Evolutionary conservation across 2,113 vertebrate species (phyloP), one percentile per base, ranked within the genome.

Genomic region (Chelonoidis abingdonii): DNA sequence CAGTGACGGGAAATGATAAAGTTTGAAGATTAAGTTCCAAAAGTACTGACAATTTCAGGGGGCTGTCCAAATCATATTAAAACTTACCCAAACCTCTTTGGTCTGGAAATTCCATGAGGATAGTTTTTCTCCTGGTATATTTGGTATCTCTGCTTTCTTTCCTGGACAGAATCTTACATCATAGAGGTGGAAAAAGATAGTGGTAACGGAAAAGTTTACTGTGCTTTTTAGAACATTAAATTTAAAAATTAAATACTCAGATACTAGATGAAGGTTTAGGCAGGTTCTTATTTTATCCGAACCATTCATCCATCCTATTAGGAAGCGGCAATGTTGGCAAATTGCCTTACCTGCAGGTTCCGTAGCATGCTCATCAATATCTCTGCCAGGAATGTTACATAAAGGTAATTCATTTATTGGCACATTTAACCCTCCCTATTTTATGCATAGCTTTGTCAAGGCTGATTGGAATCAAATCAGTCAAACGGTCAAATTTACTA

Each of bases 401-500:
- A 84, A 95, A 96, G 90, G 79, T 88, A 91, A 96, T 96, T 97
- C 92, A 49, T 5, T 95, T 93, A 97, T 97, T 96, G 97, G 94
- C 93, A 95, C 86, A 87, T 95, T 94, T 93, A 91, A 79, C 78
- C 11, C 82, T 93, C 41, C 56, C 75, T 80, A 1, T 59, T 96
- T 96, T 91, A 90, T 89, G 93, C 90, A 72, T 59, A 49, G 2
- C 59, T 88, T 93, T 93, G 91, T 95, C 97, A 96, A 95, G 87
- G 38, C 83, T 94, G 96, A 96, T 93, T 93, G 96, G 93, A 95
- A 89, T 93, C 87, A 93, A 84, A 94, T 5, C 72, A 91, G 78
- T 89, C 89, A 88, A 88, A 81, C 47, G 93, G 87, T 27, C 89
- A 83, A 62, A 97, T 85, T 92, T 93, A 31, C 83, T 93, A 91